These are phyloP conservation scores for Thripadectes ignobilis DNA, from an alignment of 2,797 vertebrate species.

Conservation along the genomic window DNA sequence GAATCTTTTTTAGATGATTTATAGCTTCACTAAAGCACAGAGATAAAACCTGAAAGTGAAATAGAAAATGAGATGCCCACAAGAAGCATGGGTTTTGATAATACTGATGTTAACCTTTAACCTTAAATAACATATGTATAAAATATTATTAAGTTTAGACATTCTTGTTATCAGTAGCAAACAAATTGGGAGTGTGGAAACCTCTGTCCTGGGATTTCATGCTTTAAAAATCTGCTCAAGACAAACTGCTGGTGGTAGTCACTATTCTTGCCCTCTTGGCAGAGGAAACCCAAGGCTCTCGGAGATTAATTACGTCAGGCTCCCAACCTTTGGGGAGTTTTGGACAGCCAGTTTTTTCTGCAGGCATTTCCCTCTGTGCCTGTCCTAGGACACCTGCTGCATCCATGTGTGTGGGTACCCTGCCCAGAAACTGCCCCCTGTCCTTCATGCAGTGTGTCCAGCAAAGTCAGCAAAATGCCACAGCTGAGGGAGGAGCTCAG, in stretches of 20 bases:
- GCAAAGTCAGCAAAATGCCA: neutral
- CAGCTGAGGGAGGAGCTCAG: neutral
- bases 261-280: neutral
- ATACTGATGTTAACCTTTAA: neutral
- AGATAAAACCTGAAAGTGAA: neutral
- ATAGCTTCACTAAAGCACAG: neutral
- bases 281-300: neutral
- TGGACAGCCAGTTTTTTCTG: neutral
- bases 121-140: neutral
- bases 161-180: neutral
- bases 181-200: neutral
- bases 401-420: neutral
- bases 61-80: neutral
- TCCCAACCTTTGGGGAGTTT: neutral
- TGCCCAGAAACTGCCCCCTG: neutral
- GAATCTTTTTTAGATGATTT: neutral
- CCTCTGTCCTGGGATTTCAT: neutral
- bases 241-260: neutral
- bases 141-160: neutral
- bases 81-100: neutral
- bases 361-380: accelerated
- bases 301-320: neutral
- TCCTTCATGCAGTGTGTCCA: neutral
- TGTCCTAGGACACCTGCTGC: neutral
- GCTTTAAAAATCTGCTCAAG: neutral